Conservation (phyloP, 2,888 invertebrate species). For the Neria commutata region DNA sequence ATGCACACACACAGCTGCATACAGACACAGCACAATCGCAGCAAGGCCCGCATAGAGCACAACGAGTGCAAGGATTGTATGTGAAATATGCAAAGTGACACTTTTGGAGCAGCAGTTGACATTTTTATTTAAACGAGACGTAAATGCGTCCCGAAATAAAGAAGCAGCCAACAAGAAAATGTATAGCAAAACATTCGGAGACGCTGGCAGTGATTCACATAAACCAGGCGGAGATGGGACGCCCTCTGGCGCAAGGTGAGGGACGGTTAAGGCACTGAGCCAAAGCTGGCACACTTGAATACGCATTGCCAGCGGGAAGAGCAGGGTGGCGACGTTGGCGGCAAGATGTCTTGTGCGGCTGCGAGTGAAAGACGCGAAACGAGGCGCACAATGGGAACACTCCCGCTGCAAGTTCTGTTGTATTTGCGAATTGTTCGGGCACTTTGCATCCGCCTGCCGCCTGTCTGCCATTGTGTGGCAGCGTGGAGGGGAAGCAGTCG, state of each 20-base stretch:
- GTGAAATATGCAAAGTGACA: conserved; percentile 24
- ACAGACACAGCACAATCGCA: neutral
- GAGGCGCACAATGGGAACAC: no score
- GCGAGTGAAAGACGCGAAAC: neutral
- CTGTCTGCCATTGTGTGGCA: no score
- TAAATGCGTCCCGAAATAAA: conserved; percentile 6
- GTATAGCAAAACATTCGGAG: neutral
- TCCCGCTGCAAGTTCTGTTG: no score
- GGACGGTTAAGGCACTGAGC: no score
- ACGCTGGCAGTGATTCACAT: neutral
- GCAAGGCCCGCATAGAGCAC: neutral
- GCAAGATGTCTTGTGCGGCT: neutral
- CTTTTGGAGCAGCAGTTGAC: conserved; percentile 28
- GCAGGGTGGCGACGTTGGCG: neutral
- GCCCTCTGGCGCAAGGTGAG: neutral
- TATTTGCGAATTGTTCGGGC: neutral
- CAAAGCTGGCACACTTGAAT: no score
- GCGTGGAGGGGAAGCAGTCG: no score
- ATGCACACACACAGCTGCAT: neutral
- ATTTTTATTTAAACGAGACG: conserved; percentile 26
- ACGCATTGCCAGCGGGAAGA: no score
- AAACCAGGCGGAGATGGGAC: neutral
- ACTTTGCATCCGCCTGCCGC: neutral
- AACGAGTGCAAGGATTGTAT: neutral
- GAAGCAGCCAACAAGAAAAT: neutral